phyloP scores from a whole-genome alignment of 2,113 vertebrate genomes.

The Terrapene triunguis region DNA sequence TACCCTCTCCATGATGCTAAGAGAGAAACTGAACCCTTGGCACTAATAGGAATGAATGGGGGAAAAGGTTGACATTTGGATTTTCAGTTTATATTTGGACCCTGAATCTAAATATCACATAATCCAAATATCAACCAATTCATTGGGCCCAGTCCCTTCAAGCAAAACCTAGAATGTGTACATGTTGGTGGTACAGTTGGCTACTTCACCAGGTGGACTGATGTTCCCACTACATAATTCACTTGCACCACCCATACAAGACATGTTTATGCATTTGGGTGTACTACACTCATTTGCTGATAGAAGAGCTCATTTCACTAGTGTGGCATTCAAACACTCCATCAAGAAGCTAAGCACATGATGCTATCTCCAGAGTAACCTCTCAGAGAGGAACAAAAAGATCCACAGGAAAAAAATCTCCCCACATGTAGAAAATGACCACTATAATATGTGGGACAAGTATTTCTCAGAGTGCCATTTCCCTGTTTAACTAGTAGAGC shows the following conservation, averaged over 20 bases:
- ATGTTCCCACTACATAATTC: background rate
- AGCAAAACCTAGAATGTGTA: background rate
- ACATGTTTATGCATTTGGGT: background rate
- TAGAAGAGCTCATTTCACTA: background rate
- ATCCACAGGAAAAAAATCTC: background rate
- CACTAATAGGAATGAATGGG: background rate
- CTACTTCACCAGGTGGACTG: background rate
- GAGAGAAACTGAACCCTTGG: slow-evolving; percentile 24
- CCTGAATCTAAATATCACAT: slow-evolving; percentile 15
- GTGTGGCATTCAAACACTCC: background rate
- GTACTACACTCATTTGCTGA: background rate
- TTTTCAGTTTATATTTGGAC: background rate
- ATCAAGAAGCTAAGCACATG: background rate
- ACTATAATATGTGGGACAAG: background rate
- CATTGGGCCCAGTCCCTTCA: background rate
- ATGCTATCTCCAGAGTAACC: background rate
- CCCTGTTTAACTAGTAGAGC: background rate
- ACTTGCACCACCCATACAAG: background rate
- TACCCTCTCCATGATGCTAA: background rate
- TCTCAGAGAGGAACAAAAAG: background rate
- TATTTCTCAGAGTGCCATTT: background rate
- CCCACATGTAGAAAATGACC: background rate
- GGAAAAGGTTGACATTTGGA: background rate
- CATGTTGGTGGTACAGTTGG: background rate
- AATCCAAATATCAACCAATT: slow-evolving; percentile 33